Evolutionary conservation across 1,140 invertebrate genomes (phyloP).

Genomic region (Caerostris extrusa): DNA sequence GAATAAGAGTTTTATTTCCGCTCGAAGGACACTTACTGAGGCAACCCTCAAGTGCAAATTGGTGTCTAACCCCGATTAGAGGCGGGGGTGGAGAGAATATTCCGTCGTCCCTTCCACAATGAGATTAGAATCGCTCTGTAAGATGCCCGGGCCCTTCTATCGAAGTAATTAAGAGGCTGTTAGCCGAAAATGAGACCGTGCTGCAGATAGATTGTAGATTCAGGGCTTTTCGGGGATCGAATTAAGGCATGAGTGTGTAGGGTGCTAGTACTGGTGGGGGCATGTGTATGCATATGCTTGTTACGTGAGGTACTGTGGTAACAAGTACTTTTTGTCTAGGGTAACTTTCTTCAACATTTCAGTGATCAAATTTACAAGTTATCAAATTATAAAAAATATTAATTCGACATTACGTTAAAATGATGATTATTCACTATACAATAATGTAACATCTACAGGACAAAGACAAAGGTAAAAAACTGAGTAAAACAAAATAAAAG

Average conservation of each 20-base stretch:
- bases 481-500: too few species aligned
- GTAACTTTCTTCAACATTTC: too few species aligned
- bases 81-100: background rate
- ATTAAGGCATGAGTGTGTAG: background rate
- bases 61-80: slow-evolving; percentile 41
- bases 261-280: too few species aligned
- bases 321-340: too few species aligned
- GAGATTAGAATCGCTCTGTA: slow-evolving; percentile 31
- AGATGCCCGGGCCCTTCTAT: slow-evolving; percentile 1
- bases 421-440: too few species aligned
- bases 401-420: too few species aligned
- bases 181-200: slow-evolving; percentile 17
- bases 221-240: background rate
- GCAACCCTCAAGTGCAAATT: slow-evolving; percentile 38
- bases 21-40: slow-evolving; percentile 15
- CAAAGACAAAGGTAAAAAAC: too few species aligned
- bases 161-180: slow-evolving; percentile 31
- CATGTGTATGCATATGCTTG: too few species aligned
- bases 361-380: too few species aligned
- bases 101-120: background rate
- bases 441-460: too few species aligned
- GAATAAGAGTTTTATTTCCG: slow-evolving; percentile 30
- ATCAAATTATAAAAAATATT: too few species aligned
- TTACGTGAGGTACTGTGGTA: too few species aligned
- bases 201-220: background rate